Percentiles rank a stretch among this genome's conserved stretches.
phyloP scores from a whole-genome alignment of 1,140 invertebrate genomes.

The Drosophila sp. region DNA sequence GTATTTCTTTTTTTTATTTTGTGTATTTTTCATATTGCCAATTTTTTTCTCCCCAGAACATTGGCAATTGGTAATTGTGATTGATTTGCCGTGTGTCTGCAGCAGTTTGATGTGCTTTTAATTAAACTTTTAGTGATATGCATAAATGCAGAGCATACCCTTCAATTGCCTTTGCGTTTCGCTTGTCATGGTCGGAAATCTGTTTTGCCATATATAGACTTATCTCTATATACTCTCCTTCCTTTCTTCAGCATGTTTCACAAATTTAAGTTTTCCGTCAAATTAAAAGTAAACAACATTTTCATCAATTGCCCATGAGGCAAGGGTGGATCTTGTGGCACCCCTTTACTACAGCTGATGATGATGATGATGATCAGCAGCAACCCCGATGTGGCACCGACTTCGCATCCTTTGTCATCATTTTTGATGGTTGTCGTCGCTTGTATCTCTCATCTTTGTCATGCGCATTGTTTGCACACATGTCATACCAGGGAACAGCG shows the following conservation, averaged over 20 bases:
- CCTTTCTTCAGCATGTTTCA: conserved; percentile 27
- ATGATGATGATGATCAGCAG: neutral
- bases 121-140: conserved; percentile 69
- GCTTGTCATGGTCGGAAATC: conserved; percentile 37
- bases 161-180: conserved; percentile 1
- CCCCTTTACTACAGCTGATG: neutral
- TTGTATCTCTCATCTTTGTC: conserved; percentile 22
- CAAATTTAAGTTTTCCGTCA: conserved; percentile 58
- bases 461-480: conserved; percentile 69
- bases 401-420: conserved; percentile 46
- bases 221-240: neutral
- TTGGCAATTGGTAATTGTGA: conserved; percentile 61
- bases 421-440: conserved; percentile 32
- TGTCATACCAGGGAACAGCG: conserved; percentile 53
- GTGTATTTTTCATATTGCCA: conserved; percentile 49
- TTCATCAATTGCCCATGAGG: conserved; percentile 44
- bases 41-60: conserved; percentile 42
- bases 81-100: conserved; percentile 66
- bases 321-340: conserved; percentile 35
- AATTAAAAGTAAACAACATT: conserved; percentile 73
- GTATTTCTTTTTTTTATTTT: conserved; percentile 26
- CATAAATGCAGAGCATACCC: conserved; percentile 51
- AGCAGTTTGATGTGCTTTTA: conserved; percentile 73
- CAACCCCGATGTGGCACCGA: conserved; percentile 40
- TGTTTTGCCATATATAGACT: neutral